Evolutionary conservation across 2,113 vertebrate genomes (phyloP).

Genomic region (Heterotilapia buettikoferi): DNA sequence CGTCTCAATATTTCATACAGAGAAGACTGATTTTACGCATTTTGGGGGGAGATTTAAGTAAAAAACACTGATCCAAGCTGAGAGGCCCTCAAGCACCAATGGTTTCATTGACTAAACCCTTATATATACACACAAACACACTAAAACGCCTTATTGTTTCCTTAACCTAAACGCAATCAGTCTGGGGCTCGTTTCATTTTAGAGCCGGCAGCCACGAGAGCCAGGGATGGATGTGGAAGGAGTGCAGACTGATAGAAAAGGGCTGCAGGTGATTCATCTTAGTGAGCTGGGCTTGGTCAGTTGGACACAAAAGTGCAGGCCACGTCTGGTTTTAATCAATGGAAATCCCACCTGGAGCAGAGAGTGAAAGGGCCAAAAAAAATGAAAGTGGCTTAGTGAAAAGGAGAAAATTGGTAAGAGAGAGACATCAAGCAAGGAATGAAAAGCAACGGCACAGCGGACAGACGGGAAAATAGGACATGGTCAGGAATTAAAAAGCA

Average conservation of each 20-base stretch:
- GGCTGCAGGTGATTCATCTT: constrained; percentile 49
- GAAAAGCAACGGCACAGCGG: not conserved
- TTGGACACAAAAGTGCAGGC: constrained; percentile 3
- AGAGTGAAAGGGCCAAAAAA: constrained; percentile 4
- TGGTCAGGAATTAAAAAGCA: constrained; percentile 10
- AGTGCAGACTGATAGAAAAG: constrained; percentile 14
- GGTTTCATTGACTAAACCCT: not conserved
- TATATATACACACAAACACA: not conserved
- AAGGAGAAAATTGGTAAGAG: not conserved
- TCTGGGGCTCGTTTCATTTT: constrained; percentile 24
- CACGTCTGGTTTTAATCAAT: constrained; percentile 67
- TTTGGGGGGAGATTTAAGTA: not conserved
- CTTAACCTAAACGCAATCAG: constrained; percentile 2
- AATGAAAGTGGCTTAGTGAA: not conserved
- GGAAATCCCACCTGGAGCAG: constrained; percentile 61
- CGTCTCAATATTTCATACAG: not conserved
- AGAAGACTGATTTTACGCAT: not conserved
- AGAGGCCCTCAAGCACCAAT: not conserved
- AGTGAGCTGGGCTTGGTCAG: constrained; percentile 12
- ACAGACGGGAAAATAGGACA: not conserved
- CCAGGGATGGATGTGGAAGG: not conserved
- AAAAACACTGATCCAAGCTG: not conserved
- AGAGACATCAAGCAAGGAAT: not conserved
- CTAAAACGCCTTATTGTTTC: not conserved
- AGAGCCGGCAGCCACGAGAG: not conserved